Percentiles rank a stretch among this genome's conserved stretches.
Conservation (phyloP, 2,888 invertebrate species). For the Microctonus hyperodae region DNA sequence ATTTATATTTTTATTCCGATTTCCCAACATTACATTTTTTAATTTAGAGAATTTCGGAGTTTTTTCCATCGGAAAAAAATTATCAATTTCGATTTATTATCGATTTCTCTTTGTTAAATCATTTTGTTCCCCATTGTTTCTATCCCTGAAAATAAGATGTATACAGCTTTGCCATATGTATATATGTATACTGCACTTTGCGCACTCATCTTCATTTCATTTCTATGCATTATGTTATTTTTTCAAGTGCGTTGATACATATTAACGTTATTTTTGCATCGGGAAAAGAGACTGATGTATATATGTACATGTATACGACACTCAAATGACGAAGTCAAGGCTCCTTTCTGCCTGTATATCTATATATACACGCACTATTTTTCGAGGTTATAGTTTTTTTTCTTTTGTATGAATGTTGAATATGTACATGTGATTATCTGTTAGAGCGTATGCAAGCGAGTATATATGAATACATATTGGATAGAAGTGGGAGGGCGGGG, state of each 20-base stretch:
- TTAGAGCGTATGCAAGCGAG: slow-evolving; percentile 18
- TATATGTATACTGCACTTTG: background rate
- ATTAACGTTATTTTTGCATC: background rate
- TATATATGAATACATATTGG: too few relatives aligned
- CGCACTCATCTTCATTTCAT: background rate
- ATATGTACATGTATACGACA: too few relatives aligned
- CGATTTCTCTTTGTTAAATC: background rate
- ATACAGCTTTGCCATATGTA: background rate
- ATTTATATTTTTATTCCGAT: slow-evolving; percentile 37
- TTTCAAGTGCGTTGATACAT: background rate
- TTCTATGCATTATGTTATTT: background rate
- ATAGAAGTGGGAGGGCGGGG: too few relatives aligned
- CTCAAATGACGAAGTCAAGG: slow-evolving; percentile 10
- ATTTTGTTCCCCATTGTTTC: slow-evolving; percentile 16
- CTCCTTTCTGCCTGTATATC: too few relatives aligned
- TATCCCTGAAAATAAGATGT: background rate
- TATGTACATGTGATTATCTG: slow-evolving; percentile 30
- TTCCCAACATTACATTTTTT: slow-evolving; percentile 31
- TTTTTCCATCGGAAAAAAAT: slow-evolving; percentile 5
- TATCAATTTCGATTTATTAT: background rate
- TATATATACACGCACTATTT: slow-evolving; percentile 10
- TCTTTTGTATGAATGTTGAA: slow-evolving; percentile 16
- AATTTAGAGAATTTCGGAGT: too few relatives aligned
- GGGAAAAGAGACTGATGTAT: slow-evolving; percentile 20
- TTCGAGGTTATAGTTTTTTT: slow-evolving; percentile 19